phyloP scores from a whole-genome alignment of 2,797 vertebrate genomes.

The Lutjanus campechanus region DNA sequence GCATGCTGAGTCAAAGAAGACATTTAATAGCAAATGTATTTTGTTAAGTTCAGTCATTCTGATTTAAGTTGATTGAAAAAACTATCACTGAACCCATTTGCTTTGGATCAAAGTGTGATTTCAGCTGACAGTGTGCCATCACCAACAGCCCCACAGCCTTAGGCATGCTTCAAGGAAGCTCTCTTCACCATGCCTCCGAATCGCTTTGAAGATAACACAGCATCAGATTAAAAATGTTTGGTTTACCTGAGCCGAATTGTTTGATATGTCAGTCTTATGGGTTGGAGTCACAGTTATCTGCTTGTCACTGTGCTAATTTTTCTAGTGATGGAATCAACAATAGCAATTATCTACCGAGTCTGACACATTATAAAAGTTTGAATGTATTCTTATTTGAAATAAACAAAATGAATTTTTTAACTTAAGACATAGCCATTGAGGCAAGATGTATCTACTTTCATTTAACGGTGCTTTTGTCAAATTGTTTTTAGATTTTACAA shows the following conservation, averaged over 20 bases:
- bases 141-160: slow-evolving; percentile 43
- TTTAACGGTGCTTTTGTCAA: not conserved
- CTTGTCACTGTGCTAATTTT: slow-evolving; percentile 13
- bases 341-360: not conserved
- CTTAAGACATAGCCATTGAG: not conserved
- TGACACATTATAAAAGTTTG: not conserved
- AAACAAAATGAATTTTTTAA: not conserved
- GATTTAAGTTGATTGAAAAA: slow-evolving; percentile 42
- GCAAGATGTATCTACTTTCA: not conserved
- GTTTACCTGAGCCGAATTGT: slow-evolving; percentile 24
- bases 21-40: slow-evolving; percentile 17
- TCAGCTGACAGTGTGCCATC: slow-evolving; percentile 41
- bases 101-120: slow-evolving; percentile 50
- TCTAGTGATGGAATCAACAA: not conserved
- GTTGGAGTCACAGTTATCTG: slow-evolving; percentile 8
- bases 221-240: slow-evolving; percentile 36
- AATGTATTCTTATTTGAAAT: not conserved
- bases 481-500: slow-evolving; percentile 14
- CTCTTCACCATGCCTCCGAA: slow-evolving; percentile 15
- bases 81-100: slow-evolving; percentile 30
- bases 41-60: slow-evolving; percentile 19
- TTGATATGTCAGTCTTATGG: slow-evolving; percentile 26
- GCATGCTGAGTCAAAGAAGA: slow-evolving; percentile 5
- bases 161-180: slow-evolving; percentile 47
- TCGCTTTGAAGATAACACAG: slow-evolving; percentile 37